Evolutionary conservation across 2,797 vertebrate species (phyloP), one percentile per base, ranked within the genome.

Genomic region (Luscinia luscinia): DNA sequence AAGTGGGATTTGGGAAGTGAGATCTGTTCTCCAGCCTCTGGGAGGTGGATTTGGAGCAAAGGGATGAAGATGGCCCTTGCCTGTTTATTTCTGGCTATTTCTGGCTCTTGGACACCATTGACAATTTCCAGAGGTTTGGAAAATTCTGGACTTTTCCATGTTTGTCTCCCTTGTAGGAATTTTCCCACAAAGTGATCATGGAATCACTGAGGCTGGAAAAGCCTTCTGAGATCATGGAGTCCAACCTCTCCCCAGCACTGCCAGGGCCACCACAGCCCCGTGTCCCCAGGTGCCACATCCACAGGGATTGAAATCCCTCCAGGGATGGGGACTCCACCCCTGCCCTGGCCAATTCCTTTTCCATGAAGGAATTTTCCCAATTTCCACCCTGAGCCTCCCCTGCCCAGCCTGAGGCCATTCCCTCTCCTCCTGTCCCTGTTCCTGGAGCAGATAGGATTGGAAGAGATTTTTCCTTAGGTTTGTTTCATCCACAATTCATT

Each of bases 221-320:
- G 9, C 2, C 30, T 20, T 30, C 23, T 9, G 4, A 41, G 21
- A 14, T 43, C 0, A 38, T 22, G 36, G 2, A 15, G 4, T 12
- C n/a, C n/a, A 69, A 15, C 13, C 24, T 2, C 11, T 3, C 0
- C 28, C 36, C 49, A 49, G 26, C 34, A 3, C 12, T 34, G 24
- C 30, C 41, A 43, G 7, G 41, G 41, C 41, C 58, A 27, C 8
- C 40, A 28, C 10, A 18, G 15, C 28, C 24, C 43, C 20, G 0
- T 9, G 49, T 57, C 58, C 66, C 84, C 36, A 36, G 9, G 36
- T 43, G 74, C 43, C 74, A 57, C 58, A 10, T 43, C 32, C 66
- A 12, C 41, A 23, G 12, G 43, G 22, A 0, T 43, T 26, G 7
- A 16, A 19, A 70, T 48, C 26, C 34, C 41, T 18, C 5, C 36